These are phyloP conservation scores for Pseudomyrmex flavicornis DNA, from an alignment of 1,140 invertebrate genomes.

Conservation along the genomic window DNA sequence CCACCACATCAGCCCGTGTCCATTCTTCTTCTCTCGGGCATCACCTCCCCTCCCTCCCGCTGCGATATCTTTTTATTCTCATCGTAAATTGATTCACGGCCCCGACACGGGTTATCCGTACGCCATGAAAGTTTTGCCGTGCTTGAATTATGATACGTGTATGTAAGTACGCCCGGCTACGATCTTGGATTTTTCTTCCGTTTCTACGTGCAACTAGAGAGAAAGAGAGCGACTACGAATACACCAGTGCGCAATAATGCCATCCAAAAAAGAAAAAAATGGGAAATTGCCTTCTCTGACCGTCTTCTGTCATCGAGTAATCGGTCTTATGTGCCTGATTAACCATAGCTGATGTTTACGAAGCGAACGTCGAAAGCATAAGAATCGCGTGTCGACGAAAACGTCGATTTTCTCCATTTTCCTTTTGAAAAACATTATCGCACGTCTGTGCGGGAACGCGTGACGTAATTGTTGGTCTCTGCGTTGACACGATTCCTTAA, in stretches of 20 bases:
- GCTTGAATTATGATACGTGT: slow-evolving; percentile 52
- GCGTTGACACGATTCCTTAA: neutral
- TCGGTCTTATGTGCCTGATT: too few species aligned
- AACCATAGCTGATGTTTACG: too few species aligned
- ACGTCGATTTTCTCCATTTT: too few species aligned
- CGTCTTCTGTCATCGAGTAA: too few species aligned
- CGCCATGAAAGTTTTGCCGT: slow-evolving; percentile 59
- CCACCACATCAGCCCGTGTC: slow-evolving; percentile 37
- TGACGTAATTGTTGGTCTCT: neutral
- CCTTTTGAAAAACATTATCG: too few species aligned
- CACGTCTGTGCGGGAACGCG: too few species aligned
- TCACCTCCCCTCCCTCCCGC: neutral
- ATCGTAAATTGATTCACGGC: slow-evolving; percentile 70
- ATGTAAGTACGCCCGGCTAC: slow-evolving; percentile 31
- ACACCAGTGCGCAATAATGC: neutral
- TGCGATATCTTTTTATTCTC: slow-evolving; percentile 68
- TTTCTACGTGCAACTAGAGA: neutral
- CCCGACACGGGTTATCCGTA: slow-evolving; percentile 18
- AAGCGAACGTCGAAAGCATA: too few species aligned
- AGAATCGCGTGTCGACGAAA: too few species aligned
- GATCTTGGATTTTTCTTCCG: slow-evolving; percentile 13
- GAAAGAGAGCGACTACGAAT: neutral
- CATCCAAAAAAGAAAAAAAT: too few species aligned
- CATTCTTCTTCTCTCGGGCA: slow-evolving; percentile 17
- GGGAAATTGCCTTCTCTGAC: too few species aligned